Evolutionary conservation across 2,888 invertebrate species (phyloP).

Genomic region (Scrobipalpa costella): DNA sequence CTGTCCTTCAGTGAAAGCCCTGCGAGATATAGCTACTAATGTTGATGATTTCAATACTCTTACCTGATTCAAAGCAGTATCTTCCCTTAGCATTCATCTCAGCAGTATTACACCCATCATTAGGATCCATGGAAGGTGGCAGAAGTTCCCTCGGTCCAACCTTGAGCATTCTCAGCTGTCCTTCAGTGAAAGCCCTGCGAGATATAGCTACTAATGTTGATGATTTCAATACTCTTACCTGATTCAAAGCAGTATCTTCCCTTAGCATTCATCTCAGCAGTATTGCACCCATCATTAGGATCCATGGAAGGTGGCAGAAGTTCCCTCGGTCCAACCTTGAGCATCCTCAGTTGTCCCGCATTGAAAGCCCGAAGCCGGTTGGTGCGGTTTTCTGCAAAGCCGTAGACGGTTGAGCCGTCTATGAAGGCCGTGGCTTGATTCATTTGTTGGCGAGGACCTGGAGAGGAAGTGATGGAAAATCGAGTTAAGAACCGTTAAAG

Average conservation of each 20-base stretch:
- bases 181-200: too few relatives aligned
- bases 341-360: constrained; percentile 85
- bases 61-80: too few relatives aligned
- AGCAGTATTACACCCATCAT: constrained; percentile 89
- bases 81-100: constrained; percentile 85
- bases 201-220: too few relatives aligned
- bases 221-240: constrained; percentile 59
- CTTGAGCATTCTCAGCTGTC: constrained; percentile 85
- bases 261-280: constrained; percentile 82
- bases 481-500: too few relatives aligned
- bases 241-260: constrained; percentile 91
- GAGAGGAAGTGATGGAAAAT: too few relatives aligned
- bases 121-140: constrained; percentile 85
- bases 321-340: constrained; percentile 83
- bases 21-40: too few relatives aligned
- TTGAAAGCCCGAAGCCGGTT: constrained; percentile 70
- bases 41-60: too few relatives aligned
- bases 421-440: constrained; percentile 93
- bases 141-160: constrained; percentile 85
- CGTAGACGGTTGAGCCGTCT: constrained; percentile 92
- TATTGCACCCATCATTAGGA: constrained; percentile 89
- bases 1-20: too few relatives aligned
- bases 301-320: constrained; percentile 87
- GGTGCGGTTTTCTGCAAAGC: constrained; percentile 79
- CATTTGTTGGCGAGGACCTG: constrained; percentile 89